Conservation (phyloP, 2,113 vertebrate genomes). For the Zosterops japonicus region DNA sequence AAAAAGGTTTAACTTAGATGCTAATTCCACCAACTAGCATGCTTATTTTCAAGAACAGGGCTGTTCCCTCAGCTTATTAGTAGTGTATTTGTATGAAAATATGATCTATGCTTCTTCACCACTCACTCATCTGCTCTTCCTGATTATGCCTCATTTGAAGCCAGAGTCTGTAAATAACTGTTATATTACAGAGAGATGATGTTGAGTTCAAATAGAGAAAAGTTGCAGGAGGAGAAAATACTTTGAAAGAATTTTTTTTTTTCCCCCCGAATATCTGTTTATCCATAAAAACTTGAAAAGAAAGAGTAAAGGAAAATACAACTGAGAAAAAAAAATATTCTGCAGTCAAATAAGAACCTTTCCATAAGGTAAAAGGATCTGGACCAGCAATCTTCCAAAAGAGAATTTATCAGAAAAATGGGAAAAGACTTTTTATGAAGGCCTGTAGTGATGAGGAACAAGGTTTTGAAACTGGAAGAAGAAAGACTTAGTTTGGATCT, state of each 20-base stretch:
- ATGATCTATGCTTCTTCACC: constrained; percentile 10
- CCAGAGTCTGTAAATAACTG: constrained; percentile 5
- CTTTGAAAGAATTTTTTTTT: neutral
- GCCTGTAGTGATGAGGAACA: neutral
- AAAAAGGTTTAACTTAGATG: constrained; percentile 18
- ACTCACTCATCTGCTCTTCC: neutral
- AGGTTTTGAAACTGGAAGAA: neutral
- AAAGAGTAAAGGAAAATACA: neutral
- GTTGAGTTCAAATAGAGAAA: neutral
- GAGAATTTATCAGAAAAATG: neutral
- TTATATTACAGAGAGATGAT: neutral
- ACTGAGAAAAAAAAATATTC: neutral
- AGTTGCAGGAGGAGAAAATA: neutral
- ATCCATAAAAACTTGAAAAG: constrained; percentile 11
- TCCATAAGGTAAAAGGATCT: neutral
- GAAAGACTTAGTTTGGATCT: neutral
- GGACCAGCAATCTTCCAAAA: neutral
- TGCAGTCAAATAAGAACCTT: neutral
- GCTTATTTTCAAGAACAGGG: neutral
- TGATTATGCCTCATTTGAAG: neutral
- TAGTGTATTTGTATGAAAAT: constrained; percentile 44
- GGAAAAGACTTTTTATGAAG: neutral
- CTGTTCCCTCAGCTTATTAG: neutral
- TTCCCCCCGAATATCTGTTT: neutral
- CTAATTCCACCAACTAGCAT: neutral